phyloP scores from a whole-genome alignment of 2,113 vertebrate species.

The Spea multiplicata region DNA sequence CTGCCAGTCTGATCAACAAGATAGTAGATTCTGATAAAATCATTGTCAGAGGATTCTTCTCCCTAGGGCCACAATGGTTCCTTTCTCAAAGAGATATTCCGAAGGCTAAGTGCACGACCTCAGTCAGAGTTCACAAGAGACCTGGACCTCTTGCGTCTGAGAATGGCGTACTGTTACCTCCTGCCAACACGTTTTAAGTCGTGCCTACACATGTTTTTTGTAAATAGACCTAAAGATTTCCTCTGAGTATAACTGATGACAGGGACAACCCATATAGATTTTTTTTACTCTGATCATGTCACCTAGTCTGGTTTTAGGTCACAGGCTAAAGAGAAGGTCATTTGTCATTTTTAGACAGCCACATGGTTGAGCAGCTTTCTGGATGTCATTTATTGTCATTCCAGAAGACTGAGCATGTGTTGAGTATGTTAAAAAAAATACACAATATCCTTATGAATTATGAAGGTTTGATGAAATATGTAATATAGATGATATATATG shows the following conservation, averaged over 20 bases:
- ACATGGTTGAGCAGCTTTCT: not conserved
- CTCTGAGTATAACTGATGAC: constrained; percentile 41
- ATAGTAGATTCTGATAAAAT: constrained; percentile 43
- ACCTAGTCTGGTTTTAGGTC: constrained; percentile 44
- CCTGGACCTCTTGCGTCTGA: constrained; percentile 18
- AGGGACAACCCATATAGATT: constrained; percentile 1
- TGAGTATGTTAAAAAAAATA: constrained; percentile 18
- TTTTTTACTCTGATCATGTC: constrained; percentile 21
- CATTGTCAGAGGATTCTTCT: constrained; percentile 38
- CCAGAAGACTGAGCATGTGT: not conserved
- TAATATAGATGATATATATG: no score
- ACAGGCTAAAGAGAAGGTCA: constrained; percentile 47
- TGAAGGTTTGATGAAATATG: constrained; percentile 5
- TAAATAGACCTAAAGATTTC: constrained; percentile 37
- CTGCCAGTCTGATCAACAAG: constrained; percentile 39
- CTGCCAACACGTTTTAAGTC: not conserved
- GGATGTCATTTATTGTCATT: not conserved
- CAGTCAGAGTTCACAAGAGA: constrained; percentile 55
- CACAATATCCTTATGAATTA: constrained; percentile 14
- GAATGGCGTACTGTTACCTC: constrained; percentile 40
- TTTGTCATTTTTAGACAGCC: not conserved
- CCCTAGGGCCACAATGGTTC: constrained; percentile 48
- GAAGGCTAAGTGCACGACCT: constrained; percentile 56
- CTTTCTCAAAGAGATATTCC: constrained; percentile 42
- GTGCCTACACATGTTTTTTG: constrained; percentile 42